Conservation (phyloP, 2,888 invertebrate species). For the Leptogaster cylindrica region DNA sequence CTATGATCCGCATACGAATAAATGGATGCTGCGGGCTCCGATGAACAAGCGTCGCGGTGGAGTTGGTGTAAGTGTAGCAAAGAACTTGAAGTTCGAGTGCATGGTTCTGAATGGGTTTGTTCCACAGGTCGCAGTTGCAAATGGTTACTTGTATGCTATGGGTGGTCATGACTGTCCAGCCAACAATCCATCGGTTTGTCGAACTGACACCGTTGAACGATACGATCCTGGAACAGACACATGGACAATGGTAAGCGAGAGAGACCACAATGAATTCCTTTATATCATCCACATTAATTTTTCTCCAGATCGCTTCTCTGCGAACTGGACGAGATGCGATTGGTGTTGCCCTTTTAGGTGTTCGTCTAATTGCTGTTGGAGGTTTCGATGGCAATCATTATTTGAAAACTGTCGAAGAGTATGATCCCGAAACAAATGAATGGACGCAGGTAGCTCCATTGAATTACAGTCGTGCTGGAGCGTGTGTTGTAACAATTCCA, state of each 20-base stretch:
- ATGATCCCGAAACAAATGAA: slow-evolving; percentile 82
- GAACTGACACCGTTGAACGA: slow-evolving; percentile 90
- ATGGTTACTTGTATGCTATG: slow-evolving; percentile 88
- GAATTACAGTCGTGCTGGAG: slow-evolving; percentile 85
- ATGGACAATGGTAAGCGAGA: slow-evolving; percentile 73
- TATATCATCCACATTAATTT: neutral
- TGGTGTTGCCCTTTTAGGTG: slow-evolving; percentile 82
- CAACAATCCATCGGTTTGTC: slow-evolving; percentile 79
- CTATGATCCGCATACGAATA: slow-evolving; percentile 75
- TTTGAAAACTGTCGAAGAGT: slow-evolving; percentile 85
- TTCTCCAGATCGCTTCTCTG: slow-evolving; percentile 71
- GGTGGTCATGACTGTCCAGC: slow-evolving; percentile 95
- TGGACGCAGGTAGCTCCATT: slow-evolving; percentile 81
- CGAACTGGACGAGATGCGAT: slow-evolving; percentile 87
- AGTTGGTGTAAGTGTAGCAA: slow-evolving; percentile 72
- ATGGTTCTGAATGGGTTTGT: neutral
- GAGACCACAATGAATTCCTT: neutral
- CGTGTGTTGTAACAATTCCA: slow-evolving; percentile 79
- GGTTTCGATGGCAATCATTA: slow-evolving; percentile 93
- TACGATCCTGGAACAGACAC: slow-evolving; percentile 80
- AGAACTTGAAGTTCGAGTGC: neutral
- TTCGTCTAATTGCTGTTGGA: slow-evolving; percentile 78
- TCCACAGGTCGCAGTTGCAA: slow-evolving; percentile 74
- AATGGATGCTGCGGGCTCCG: slow-evolving; percentile 83
- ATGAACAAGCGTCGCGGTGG: slow-evolving; percentile 88